A percentile compares a stretch with the other conserved stretches of the same genome.
These are phyloP conservation scores for Pomatostomus ruficeps DNA, from an alignment of 2,113 vertebrate genomes.

Conservation along the genomic window DNA sequence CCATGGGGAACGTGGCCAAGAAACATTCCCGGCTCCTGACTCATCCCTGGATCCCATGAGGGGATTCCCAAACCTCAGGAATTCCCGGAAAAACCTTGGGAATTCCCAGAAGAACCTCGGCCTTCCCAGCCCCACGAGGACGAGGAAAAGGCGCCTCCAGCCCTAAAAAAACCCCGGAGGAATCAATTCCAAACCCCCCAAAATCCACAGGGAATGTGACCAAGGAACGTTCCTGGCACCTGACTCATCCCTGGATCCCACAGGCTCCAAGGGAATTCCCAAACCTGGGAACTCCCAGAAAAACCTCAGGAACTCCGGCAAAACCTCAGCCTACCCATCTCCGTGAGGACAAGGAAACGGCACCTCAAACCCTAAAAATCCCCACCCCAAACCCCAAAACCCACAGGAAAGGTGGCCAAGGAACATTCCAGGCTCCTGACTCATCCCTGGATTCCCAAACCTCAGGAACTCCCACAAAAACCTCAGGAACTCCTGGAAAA, in stretches of 20 bases:
- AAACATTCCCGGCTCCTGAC: too few species aligned
- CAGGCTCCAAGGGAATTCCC: background rate
- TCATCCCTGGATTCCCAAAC: background rate
- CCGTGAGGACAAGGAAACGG: background rate
- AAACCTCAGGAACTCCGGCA: background rate
- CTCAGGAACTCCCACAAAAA: too few species aligned
- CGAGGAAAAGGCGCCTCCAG: background rate
- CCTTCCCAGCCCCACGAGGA: background rate
- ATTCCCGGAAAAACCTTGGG: background rate
- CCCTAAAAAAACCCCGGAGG: accelerated
- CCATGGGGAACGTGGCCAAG: too few species aligned
- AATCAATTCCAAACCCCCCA: background rate
- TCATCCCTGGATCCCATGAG: too few species aligned
- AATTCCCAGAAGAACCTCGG: background rate
- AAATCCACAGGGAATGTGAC: background rate
- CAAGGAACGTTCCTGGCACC: background rate
- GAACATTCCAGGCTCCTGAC: background rate
- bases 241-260: conserved; percentile 5
- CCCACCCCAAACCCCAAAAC: too few species aligned
- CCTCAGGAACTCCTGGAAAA: background rate
- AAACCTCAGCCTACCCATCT: background rate
- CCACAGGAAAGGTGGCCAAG: too few species aligned
- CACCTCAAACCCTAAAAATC: background rate
- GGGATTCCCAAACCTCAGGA: background rate
- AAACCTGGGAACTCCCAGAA: too few species aligned